Evolutionary conservation across 2,888 invertebrate species (phyloP).

Genomic region (Drosophila formosana): DNA sequence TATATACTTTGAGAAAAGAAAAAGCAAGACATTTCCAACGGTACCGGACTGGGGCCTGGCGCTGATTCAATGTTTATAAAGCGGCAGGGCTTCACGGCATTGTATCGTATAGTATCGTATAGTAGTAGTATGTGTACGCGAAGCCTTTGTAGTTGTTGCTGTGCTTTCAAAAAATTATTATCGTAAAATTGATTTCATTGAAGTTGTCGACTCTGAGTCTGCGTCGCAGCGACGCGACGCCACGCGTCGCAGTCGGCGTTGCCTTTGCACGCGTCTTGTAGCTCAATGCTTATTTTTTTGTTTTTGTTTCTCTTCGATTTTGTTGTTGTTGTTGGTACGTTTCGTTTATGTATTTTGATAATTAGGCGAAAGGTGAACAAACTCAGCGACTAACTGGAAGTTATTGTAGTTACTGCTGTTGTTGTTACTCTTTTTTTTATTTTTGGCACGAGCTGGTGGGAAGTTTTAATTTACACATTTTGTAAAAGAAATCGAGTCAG

Average conservation of each 20-base stretch:
- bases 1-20: constrained; percentile 69
- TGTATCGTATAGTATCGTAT: background rate
- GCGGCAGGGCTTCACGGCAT: constrained; percentile 73
- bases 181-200: constrained; percentile 82
- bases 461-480: constrained; percentile 67
- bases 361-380: constrained; percentile 81
- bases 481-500: constrained; percentile 72
- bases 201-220: constrained; percentile 61
- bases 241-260: constrained; percentile 25
- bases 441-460: constrained; percentile 47
- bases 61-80: constrained; percentile 73
- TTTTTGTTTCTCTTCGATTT: constrained; percentile 13
- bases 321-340: constrained; percentile 43
- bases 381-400: constrained; percentile 59
- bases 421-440: constrained; percentile 25
- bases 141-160: constrained; percentile 37
- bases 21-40: constrained; percentile 84
- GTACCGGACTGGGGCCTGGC: constrained; percentile 69
- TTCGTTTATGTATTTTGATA: constrained; percentile 78
- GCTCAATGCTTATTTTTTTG: constrained; percentile 26
- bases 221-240: constrained; percentile 27
- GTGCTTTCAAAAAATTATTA: constrained; percentile 78
- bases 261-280: constrained; percentile 66
- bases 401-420: constrained; percentile 41
- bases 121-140: constrained; percentile 3